Evolutionary conservation across 2,113 vertebrate species (phyloP).

Genomic region (Apaloderma vittatum): DNA sequence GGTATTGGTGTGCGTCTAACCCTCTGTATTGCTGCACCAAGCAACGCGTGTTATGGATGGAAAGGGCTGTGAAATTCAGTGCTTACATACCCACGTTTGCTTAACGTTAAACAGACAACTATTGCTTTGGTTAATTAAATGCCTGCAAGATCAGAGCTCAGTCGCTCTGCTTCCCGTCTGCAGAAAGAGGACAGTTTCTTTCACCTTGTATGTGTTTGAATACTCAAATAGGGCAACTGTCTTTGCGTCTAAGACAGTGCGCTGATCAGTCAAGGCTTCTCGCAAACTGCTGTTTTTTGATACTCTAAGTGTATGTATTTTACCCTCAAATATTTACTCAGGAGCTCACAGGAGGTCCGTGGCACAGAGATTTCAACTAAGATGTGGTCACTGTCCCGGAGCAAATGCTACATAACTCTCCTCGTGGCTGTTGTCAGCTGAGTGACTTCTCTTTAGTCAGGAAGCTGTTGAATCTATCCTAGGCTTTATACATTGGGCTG

Average conservation of each 20-base stretch:
- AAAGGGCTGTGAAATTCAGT: not conserved
- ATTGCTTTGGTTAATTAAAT: not conserved
- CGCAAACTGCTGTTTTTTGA: fast-evolving
- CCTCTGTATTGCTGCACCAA: fast-evolving
- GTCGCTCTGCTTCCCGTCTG: not conserved
- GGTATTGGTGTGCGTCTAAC: too few species aligned
- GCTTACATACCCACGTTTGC: not conserved
- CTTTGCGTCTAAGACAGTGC: fast-evolving
- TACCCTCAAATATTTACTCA: not conserved
- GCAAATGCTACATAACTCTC: not conserved
- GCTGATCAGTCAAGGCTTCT: not conserved
- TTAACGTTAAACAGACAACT: not conserved
- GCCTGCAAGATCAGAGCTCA: not conserved
- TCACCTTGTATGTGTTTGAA: not conserved
- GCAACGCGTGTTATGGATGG: fast-evolving
- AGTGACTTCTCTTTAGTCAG: not conserved
- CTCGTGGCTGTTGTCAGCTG: not conserved
- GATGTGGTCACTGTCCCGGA: not conserved
- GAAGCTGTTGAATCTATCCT: not conserved
- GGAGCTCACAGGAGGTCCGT: not conserved
- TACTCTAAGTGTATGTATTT: not conserved
- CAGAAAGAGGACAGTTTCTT: not conserved
- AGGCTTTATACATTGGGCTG: fast-evolving
- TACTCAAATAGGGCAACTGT: fast-evolving
- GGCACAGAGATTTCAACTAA: not conserved